Evolutionary conservation across 92 coral and sea anemone genomes (phyloP).

Genomic region (Hydrozoanthus gracilis): DNA sequence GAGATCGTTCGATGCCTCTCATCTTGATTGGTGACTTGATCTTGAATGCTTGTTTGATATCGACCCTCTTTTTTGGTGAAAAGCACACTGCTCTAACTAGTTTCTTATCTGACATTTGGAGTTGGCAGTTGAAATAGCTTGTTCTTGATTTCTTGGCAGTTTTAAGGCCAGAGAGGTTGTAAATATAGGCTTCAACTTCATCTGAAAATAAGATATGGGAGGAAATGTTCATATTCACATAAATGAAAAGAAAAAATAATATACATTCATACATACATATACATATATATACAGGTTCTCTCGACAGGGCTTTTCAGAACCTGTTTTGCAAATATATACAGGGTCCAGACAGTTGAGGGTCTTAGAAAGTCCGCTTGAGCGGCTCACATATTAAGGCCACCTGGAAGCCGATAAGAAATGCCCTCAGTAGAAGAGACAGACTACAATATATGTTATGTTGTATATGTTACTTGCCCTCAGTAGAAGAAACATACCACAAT

Average conservation of each 20-base stretch:
- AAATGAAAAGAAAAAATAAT: conserved; percentile 26
- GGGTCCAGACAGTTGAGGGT: too few relatives aligned
- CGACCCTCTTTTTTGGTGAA: conserved; percentile 71
- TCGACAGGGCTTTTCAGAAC: too few relatives aligned
- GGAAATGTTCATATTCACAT: conserved; percentile 32
- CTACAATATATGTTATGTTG: too few relatives aligned
- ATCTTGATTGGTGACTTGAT: conserved; percentile 71
- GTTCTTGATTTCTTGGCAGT: conserved; percentile 46
- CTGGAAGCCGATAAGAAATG: too few relatives aligned
- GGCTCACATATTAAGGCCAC: too few relatives aligned
- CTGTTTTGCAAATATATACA: too few relatives aligned
- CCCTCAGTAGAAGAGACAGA: too few relatives aligned
- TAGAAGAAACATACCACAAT: too few relatives aligned
- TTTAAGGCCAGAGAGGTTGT: conserved; percentile 39
- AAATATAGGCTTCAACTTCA: conserved; percentile 34
- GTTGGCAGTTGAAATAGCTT: conserved; percentile 68
- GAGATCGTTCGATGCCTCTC: conserved; percentile 60
- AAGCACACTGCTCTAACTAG: conserved; percentile 70
- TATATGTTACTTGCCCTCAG: too few relatives aligned
- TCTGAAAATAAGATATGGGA: conserved; percentile 45
- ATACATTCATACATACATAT: too few relatives aligned
- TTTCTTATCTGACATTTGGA: conserved; percentile 66
- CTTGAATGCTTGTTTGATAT: conserved; percentile 67
- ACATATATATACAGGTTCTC: too few relatives aligned
- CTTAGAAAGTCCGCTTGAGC: too few relatives aligned